A percentile compares a stretch with the other conserved stretches of the same genome.
These are phyloP conservation scores for Pristis pectinata DNA, from an alignment of 2,797 vertebrate species.

Conservation along the genomic window DNA sequence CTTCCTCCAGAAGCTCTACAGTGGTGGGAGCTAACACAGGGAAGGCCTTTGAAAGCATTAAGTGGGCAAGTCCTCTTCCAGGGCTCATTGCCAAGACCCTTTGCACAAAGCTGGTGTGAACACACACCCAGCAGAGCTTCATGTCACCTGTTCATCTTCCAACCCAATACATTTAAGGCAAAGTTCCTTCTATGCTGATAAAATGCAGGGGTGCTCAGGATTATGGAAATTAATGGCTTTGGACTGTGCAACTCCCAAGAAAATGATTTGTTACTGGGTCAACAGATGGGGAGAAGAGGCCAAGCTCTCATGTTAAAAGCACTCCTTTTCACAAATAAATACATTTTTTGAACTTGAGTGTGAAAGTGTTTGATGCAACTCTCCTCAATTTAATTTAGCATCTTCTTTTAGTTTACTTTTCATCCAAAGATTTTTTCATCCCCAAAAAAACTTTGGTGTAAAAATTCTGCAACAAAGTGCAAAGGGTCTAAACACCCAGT, in stretches of 20 bases:
- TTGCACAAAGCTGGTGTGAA: too few relatives aligned
- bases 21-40: too few relatives aligned
- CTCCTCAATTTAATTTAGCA: not conserved
- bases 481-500: not conserved
- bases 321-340: not conserved
- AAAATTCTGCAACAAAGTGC: not conserved
- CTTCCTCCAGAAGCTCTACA: too few relatives aligned
- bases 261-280: not conserved
- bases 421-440: not conserved
- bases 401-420: not conserved
- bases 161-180: not conserved
- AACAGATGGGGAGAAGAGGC: not conserved
- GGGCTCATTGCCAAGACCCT: too few relatives aligned
- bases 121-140: too few relatives aligned
- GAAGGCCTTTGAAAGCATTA: too few relatives aligned
- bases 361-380: not conserved
- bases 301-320: not conserved
- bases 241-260: not conserved
- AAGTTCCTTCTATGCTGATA: not conserved
- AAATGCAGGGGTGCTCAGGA: not conserved
- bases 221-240: not conserved
- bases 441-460: not conserved
- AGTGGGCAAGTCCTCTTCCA: too few relatives aligned
- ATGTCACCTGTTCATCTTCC: too few relatives aligned
- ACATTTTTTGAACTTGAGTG: not conserved